Evolutionary conservation across 2,797 vertebrate species (phyloP).

Genomic region (Karalla daura): DNA sequence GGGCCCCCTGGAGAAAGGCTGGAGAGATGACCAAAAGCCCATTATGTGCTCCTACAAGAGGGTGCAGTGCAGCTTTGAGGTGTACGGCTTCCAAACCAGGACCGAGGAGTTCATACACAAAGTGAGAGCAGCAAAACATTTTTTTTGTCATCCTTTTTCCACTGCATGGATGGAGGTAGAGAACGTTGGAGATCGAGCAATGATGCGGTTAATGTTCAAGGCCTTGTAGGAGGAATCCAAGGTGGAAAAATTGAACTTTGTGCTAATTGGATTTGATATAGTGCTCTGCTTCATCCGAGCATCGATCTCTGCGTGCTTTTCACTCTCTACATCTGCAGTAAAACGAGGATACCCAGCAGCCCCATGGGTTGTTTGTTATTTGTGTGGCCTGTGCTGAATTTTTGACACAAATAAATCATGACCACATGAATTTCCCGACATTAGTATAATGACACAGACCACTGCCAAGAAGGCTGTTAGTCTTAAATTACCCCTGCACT

Average conservation of each 20-base stretch:
- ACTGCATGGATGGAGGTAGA: slow-evolving; percentile 2
- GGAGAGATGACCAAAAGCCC: slow-evolving; percentile 77
- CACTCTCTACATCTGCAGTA: slow-evolving; percentile 5
- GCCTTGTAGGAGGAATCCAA: slow-evolving; percentile 14
- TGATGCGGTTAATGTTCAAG: slow-evolving; percentile 22
- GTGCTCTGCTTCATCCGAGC: not conserved
- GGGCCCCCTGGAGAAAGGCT: slow-evolving; percentile 84
- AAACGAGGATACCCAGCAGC: slow-evolving; percentile 7
- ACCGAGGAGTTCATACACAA: slow-evolving; percentile 86
- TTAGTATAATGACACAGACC: slow-evolving; percentile 22
- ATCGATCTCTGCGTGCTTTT: slow-evolving; percentile 6
- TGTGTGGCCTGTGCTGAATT: slow-evolving; percentile 21
- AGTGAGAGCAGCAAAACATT: slow-evolving; percentile 68
- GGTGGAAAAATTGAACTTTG: slow-evolving; percentile 10
- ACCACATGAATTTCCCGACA: slow-evolving; percentile 28
- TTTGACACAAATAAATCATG: slow-evolving; percentile 40
- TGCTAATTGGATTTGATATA: slow-evolving; percentile 30
- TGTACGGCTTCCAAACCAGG: slow-evolving; percentile 86
- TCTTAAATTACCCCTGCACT: slow-evolving; percentile 32
- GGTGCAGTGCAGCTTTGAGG: slow-evolving; percentile 87
- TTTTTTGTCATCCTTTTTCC: slow-evolving; percentile 3
- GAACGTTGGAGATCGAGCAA: slow-evolving; percentile 1
- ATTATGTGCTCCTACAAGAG: slow-evolving; percentile 91
- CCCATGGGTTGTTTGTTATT: slow-evolving; percentile 11
- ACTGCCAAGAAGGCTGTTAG: slow-evolving; percentile 17